Evolutionary conservation across 2,113 vertebrate species (phyloP), one percentile per base, ranked within the genome.

Genomic region (Noctilio leporinus): DNA sequence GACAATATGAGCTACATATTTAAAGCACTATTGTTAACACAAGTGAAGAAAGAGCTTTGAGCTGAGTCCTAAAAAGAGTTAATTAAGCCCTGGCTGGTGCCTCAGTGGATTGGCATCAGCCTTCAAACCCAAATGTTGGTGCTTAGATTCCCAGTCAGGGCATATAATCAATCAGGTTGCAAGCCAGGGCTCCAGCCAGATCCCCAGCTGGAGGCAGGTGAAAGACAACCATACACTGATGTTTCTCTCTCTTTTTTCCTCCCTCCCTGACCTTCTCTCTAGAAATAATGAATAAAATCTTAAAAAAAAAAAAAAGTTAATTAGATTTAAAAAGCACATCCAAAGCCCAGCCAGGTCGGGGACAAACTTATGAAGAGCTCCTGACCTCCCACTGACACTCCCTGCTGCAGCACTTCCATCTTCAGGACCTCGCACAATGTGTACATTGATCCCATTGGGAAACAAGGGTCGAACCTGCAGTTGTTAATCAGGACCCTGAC

Each of bases 401-500:
- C 8, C 0, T 17, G 2, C 47, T 5, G 51, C 7, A 84, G 20
- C 22, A 12, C 55, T 49, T 85, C 40, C 28, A 57, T 33, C 59
- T 69, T 45, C 2, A 9, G 0, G 2, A 24, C 72, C 75, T 33
- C 10, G 3, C 15, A n/a, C 24, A 14, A 2, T 10, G 20, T 57
- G 62, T n/a, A 57, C 28, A 11, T 0, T 4, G 72, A 75, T 76
- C 62, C 33, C 35, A 26, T n/a, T 1, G 8, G 15, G 75, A 70
- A 91, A 10, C 12, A 11, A 67, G 64, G 64, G 57, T 7, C 0
- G 2, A 15, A 49, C 82, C 30, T 86, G 33, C 55, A 15, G 85
- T 33, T 88, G 85, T 93, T 86, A 77, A 82, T 91, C 86, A 97
- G 89, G 73, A 51, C 38, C 5, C 91, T 75, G 73, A 80, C 75